phyloP scores from a whole-genome alignment of 2,113 vertebrate genomes.

The Epinephelus moara region DNA sequence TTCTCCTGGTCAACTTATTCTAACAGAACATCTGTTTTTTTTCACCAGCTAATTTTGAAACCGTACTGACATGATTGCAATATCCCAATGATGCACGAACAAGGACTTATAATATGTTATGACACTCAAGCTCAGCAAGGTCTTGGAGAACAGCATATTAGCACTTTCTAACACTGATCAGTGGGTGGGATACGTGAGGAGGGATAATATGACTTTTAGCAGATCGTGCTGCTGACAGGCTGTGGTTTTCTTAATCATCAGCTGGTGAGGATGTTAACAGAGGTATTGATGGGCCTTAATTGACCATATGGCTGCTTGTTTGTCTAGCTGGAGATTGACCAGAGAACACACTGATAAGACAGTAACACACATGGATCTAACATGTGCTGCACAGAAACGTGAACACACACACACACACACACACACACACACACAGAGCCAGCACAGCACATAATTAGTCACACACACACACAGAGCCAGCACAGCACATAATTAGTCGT shows the following conservation, averaged over 20 bases:
- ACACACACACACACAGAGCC: slow-evolving; percentile 6
- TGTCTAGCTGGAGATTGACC: slow-evolving; percentile 69
- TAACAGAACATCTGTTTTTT: background rate
- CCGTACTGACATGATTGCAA: background rate
- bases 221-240: slow-evolving; percentile 66
- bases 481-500: slow-evolving; percentile 43
- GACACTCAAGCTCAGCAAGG: background rate
- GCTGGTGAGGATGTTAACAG: slow-evolving; percentile 72
- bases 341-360: slow-evolving; percentile 48
- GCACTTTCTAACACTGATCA: slow-evolving; percentile 25
- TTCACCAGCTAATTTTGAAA: background rate
- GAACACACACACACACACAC: background rate
- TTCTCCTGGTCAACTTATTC: background rate
- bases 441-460: slow-evolving; percentile 46
- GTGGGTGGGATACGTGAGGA: slow-evolving; percentile 24
- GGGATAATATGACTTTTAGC: slow-evolving; percentile 46
- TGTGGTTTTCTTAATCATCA: slow-evolving; percentile 79
- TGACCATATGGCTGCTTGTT: slow-evolving; percentile 82
- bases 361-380: slow-evolving; percentile 25
- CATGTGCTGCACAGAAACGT: slow-evolving; percentile 21
- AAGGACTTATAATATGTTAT: background rate
- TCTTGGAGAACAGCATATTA: slow-evolving; percentile 8
- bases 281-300: slow-evolving; percentile 83
- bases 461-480: slow-evolving; percentile 19
- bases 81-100: background rate